Evolutionary conservation across 2,113 vertebrate species (phyloP).

Genomic region (Mesocricetus auratus): DNA sequence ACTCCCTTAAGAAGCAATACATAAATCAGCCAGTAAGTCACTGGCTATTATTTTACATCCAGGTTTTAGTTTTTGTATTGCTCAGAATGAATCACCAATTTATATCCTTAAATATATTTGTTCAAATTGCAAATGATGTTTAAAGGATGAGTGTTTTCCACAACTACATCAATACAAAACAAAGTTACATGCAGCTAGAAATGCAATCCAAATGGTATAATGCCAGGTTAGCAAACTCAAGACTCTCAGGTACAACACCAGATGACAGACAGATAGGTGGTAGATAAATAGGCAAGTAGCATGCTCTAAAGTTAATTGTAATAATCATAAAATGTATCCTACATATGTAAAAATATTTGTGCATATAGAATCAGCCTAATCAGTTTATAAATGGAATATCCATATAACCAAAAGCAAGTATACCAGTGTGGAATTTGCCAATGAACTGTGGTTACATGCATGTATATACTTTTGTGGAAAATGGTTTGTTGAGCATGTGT

Average conservation of each 20-base stretch:
- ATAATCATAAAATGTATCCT: not conserved
- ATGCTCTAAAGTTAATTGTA: slow-evolving; percentile 8
- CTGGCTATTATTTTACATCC: not conserved
- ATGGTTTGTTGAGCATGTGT: not conserved
- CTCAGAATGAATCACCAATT: not conserved
- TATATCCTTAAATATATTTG: not conserved
- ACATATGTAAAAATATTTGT: not conserved
- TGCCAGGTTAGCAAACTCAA: too few species aligned
- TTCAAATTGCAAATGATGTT: slow-evolving; percentile 43
- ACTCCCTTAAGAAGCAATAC: not conserved
- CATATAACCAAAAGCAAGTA: not conserved
- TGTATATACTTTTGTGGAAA: not conserved
- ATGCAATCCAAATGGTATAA: not conserved
- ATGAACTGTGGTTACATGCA: not conserved
- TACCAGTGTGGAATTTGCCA: too few species aligned
- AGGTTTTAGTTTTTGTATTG: not conserved
- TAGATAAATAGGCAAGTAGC: not conserved
- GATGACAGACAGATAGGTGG: not conserved
- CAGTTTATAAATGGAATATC: not conserved
- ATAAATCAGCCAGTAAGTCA: not conserved
- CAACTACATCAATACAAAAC: not conserved
- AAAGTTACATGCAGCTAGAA: not conserved
- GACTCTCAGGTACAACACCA: not conserved
- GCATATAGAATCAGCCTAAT: not conserved
- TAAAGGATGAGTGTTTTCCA: slow-evolving; percentile 33